phyloP scores from a whole-genome alignment of 2,888 invertebrate species.

The Agrypnus murinus region DNA sequence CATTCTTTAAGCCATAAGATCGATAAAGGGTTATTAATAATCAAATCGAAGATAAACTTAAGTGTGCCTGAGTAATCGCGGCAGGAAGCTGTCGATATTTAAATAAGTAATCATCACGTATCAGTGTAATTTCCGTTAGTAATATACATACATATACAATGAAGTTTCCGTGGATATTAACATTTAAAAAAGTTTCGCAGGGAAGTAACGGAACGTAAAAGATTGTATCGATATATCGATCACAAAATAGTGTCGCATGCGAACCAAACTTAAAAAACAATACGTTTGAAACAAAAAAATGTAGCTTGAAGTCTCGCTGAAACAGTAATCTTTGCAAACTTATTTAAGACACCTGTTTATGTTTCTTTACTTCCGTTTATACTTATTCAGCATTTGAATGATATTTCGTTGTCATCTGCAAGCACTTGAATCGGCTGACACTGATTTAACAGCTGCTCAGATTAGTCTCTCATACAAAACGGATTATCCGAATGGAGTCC shows the following conservation, averaged over 20 bases:
- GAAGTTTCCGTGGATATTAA: conserved; percentile 29
- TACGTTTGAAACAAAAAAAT: too few species aligned
- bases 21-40: conserved; percentile 31
- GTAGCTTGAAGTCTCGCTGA: too few species aligned
- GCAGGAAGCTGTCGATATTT: conserved; percentile 42
- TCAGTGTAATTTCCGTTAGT: conserved; percentile 35
- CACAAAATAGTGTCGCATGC: conserved; percentile 9
- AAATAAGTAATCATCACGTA: conserved; percentile 40
- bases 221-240: conserved; percentile 13
- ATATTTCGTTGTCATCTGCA: too few species aligned
- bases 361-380: too few species aligned
- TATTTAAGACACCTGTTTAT: too few species aligned
- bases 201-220: conserved; percentile 14
- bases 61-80: conserved; percentile 31
- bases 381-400: too few species aligned
- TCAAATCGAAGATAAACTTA: conserved; percentile 22
- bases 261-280: too few species aligned
- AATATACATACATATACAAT: conserved; percentile 29
- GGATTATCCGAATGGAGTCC: too few species aligned
- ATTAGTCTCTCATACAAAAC: too few species aligned
- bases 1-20: conserved; percentile 11
- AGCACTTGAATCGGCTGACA: too few species aligned
- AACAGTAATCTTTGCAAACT: too few species aligned
- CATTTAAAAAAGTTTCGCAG: conserved; percentile 6
- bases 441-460: too few species aligned